A percentile compares a stretch with the other conserved stretches of the same genome.
These are phyloP conservation scores for Luperina nickerlii DNA, from an alignment of 2,888 invertebrate genomes.

Conservation along the genomic window DNA sequence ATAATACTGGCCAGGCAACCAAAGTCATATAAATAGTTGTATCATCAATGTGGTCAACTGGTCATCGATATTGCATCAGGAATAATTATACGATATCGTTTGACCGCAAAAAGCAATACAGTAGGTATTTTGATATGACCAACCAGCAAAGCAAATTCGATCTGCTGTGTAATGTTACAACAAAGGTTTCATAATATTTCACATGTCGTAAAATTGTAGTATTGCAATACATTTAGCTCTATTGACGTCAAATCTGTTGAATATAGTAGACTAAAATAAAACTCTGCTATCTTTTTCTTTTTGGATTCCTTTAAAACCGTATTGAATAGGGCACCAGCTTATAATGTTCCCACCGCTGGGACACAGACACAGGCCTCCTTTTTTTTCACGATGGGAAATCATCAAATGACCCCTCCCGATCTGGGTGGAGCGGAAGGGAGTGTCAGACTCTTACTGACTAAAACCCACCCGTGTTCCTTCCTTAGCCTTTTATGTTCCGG, in stretches of 20 bases:
- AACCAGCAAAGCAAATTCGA: neutral
- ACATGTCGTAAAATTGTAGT: neutral
- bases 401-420: too few relatives aligned
- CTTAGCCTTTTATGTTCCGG: too few relatives aligned
- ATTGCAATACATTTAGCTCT: neutral
- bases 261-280: neutral
- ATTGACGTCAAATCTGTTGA: neutral
- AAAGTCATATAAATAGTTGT: neutral
- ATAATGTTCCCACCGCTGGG: neutral
- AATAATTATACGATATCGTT: neutral
- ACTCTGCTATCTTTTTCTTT: neutral
- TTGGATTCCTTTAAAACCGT: neutral
- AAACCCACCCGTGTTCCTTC: too few relatives aligned
- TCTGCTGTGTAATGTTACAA: neutral
- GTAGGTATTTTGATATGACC: neutral
- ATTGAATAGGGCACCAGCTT: neutral
- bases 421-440: too few relatives aligned
- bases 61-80: neutral
- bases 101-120: slow-evolving; percentile 5
- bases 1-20: neutral
- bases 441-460: too few relatives aligned
- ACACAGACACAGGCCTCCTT: neutral
- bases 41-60: neutral
- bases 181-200: slow-evolving; percentile 3
- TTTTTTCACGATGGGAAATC: too few relatives aligned